These are phyloP conservation scores for Sebastes schlegelii DNA, from an alignment of 2,113 vertebrate genomes.

Conservation along the genomic window DNA sequence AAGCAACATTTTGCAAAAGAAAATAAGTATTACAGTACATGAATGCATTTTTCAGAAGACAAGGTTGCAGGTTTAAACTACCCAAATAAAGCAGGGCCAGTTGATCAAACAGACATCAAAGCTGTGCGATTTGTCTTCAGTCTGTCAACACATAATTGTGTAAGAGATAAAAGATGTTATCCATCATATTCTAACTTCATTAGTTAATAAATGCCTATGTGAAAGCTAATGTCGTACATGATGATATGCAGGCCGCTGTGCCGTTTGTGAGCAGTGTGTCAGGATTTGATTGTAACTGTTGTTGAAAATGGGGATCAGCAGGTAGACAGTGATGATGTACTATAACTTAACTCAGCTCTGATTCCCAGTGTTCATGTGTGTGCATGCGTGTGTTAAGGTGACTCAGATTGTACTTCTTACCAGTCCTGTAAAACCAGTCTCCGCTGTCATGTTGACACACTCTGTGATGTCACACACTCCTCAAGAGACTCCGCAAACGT, in stretches of 20 bases:
- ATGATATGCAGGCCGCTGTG: slow-evolving; percentile 28
- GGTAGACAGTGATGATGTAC: slow-evolving; percentile 39
- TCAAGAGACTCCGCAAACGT: neutral
- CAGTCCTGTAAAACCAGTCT: slow-evolving; percentile 44
- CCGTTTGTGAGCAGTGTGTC: slow-evolving; percentile 1
- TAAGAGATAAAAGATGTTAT: slow-evolving; percentile 43
- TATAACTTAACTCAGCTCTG: slow-evolving; percentile 7
- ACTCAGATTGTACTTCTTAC: neutral
- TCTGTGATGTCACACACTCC: slow-evolving; percentile 2
- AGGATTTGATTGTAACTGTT: slow-evolving; percentile 50
- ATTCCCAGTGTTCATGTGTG: slow-evolving; percentile 6
- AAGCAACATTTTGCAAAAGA: slow-evolving; percentile 21
- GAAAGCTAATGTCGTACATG: slow-evolving; percentile 49
- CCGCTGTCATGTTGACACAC: neutral
- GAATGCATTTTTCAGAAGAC: neutral
- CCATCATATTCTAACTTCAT: slow-evolving; percentile 32
- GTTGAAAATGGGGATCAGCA: slow-evolving; percentile 44
- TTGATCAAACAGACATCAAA: slow-evolving; percentile 18
- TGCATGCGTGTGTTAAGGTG: neutral
- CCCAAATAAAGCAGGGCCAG: neutral
- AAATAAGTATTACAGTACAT: neutral
- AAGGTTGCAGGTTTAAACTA: neutral
- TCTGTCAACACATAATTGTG: slow-evolving; percentile 18
- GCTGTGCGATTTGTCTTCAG: neutral
- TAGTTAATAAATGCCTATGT: slow-evolving; percentile 26